Conservation (phyloP, 2,797 vertebrate genomes). For the Pterois miles region DNA sequence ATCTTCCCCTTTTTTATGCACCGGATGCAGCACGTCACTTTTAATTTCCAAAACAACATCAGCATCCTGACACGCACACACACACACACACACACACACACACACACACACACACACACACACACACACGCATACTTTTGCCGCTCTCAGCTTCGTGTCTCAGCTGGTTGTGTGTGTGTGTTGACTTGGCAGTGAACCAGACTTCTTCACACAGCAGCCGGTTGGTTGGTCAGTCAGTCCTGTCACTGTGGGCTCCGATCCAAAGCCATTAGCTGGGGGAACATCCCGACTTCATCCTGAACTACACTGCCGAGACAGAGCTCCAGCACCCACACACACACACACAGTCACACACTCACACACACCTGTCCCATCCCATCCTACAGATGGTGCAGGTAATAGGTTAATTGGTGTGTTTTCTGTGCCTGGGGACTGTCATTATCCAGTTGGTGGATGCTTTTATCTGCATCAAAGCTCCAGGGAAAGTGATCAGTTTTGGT, state of each 20-base stretch:
- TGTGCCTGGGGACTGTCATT: constrained; percentile 10
- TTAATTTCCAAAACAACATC: constrained; percentile 20
- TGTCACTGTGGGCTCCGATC: constrained; percentile 21
- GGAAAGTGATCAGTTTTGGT: not conserved
- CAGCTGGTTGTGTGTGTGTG: not conserved
- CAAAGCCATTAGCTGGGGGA: constrained; percentile 43
- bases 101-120: not conserved
- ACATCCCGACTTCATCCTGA: constrained; percentile 36
- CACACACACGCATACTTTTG: not conserved
- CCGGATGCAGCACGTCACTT: not conserved
- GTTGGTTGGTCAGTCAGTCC: constrained; percentile 21
- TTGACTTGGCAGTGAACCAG: constrained; percentile 30
- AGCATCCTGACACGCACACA: not conserved
- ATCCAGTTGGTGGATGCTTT: not conserved
- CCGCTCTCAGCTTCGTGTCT: not conserved
- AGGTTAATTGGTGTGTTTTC: constrained; percentile 19
- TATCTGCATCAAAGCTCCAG: constrained; percentile 17
- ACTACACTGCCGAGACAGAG: not conserved
- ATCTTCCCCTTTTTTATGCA: not conserved
- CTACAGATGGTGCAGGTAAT: constrained; percentile 7
- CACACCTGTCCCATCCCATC: not conserved
- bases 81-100: not conserved
- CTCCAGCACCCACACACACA: not conserved
- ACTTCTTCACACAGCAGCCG: constrained; percentile 24
- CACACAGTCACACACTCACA: not conserved